Conservation (phyloP, 2,888 invertebrate species). For the Augiades crinisus region DNA sequence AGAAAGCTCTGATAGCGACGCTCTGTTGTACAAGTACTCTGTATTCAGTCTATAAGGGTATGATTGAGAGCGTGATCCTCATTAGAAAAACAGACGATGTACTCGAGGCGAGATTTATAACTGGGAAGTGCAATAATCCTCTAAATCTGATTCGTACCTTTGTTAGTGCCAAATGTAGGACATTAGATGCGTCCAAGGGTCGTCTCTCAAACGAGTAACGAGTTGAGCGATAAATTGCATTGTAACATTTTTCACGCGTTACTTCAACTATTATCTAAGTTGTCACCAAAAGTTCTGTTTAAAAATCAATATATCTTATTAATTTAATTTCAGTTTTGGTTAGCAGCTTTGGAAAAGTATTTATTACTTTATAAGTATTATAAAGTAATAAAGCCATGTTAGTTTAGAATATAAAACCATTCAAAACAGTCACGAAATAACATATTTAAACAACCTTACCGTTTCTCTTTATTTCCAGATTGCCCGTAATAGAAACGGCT, state of each 20-base stretch:
- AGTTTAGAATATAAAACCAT: no score
- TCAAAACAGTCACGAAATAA: no score
- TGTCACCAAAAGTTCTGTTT: no score
- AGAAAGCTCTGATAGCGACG: no score
- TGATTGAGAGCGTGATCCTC: slow-evolving; percentile 16
- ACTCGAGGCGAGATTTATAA: slow-evolving; percentile 45
- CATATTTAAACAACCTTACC: no score
- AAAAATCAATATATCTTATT: no score
- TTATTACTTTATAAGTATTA: no score
- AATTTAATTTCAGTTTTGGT: no score
- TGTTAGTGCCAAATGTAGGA: slow-evolving; percentile 23
- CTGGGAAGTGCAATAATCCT: slow-evolving; percentile 50
- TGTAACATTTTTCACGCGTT: no score
- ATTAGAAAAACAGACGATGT: slow-evolving; percentile 18
- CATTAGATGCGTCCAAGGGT: background rate
- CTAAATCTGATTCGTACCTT: slow-evolving; percentile 12
- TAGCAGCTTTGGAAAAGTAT: no score
- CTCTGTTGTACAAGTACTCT: slow-evolving; percentile 6
- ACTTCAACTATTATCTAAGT: no score
- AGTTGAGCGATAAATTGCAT: background rate
- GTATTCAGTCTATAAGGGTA: slow-evolving; percentile 12
- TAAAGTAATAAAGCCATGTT: no score
- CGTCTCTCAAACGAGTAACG: background rate
- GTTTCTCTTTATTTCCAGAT: slow-evolving; percentile 19
- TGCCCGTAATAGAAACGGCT: background rate